phyloP scores from a whole-genome alignment of 2,113 vertebrate genomes.

The Thamnophis sirtalis region DNA sequence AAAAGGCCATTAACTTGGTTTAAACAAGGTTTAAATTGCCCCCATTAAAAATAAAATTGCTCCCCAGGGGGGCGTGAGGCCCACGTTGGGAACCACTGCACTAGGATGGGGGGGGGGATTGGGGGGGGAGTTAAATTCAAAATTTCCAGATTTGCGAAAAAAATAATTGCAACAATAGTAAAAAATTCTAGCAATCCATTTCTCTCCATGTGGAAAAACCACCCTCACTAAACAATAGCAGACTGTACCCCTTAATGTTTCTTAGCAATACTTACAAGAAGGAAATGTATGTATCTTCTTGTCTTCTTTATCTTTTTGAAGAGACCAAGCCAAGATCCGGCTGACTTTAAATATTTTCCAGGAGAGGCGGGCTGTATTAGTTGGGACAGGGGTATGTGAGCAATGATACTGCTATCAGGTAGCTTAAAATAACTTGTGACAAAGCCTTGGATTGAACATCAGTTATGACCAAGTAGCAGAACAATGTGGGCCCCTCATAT shows the following conservation, averaged over 20 bases:
- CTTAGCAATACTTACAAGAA: neutral
- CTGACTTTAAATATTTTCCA: conserved; percentile 60
- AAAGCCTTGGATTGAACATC: conserved; percentile 63
- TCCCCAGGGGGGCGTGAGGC: too few species aligned
- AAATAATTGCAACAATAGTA: conserved; percentile 13
- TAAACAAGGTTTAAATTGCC: too few species aligned
- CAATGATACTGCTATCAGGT: conserved; percentile 70
- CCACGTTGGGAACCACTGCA: too few species aligned
- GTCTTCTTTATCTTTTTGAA: neutral
- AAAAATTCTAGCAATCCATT: rapidly evolving
- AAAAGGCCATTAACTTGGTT: too few species aligned
- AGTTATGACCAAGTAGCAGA: conserved; percentile 64
- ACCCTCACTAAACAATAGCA: neutral
- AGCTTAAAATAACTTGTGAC: conserved; percentile 77
- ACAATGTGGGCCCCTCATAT: conserved; percentile 59
- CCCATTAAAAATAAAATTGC: too few species aligned
- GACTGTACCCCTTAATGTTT: neutral
- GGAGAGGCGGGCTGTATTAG: conserved; percentile 34
- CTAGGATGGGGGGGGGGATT: neutral
- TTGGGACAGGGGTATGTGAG: conserved; percentile 53
- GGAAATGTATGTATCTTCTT: neutral
- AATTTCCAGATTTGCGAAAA: neutral
- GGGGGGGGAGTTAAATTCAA: neutral
- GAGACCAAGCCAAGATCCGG: neutral
- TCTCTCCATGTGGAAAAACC: neutral